Percentiles rank a stretch among this genome's conserved stretches.
Evolutionary conservation across 2,888 invertebrate species (phyloP).

Genomic region (Ectemnius continuus): DNA sequence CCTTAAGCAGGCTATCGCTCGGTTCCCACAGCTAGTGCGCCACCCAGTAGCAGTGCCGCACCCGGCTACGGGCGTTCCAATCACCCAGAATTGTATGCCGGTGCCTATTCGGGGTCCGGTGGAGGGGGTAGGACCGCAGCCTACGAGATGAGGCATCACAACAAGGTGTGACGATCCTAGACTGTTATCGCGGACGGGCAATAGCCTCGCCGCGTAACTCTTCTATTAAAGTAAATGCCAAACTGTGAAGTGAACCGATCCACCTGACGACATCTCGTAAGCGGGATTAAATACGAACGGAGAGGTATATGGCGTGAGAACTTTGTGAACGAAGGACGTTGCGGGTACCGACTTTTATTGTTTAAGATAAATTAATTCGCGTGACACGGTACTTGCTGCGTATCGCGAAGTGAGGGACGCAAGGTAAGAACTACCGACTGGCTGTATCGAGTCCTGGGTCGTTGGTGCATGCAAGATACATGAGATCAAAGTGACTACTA

Average conservation of each 20-base stretch:
- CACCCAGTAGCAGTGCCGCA: constrained; percentile 78
- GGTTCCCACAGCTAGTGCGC: constrained; percentile 78
- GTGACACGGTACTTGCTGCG: constrained; percentile 21
- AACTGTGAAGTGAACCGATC: constrained; percentile 58
- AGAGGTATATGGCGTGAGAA: constrained; percentile 17
- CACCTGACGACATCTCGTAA: constrained; percentile 37
- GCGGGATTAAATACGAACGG: constrained; percentile 32
- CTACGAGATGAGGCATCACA: constrained; percentile 87
- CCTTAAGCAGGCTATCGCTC: constrained; percentile 77
- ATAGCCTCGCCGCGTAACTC: constrained; percentile 55
- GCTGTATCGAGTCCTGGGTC: constrained; percentile 14
- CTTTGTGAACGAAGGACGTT: constrained; percentile 34
- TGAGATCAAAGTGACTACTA: no score
- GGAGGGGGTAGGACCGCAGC: constrained; percentile 79
- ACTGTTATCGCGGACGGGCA: constrained; percentile 51
- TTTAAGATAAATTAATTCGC: constrained; percentile 30
- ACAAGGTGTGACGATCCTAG: constrained; percentile 83
- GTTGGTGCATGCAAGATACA: no score
- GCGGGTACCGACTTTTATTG: constrained; percentile 42
- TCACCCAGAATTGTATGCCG: constrained; percentile 84
- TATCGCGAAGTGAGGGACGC: constrained; percentile 34
- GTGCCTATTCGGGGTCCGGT: constrained; percentile 82
- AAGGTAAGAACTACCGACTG: constrained; percentile 33
- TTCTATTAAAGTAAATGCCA: constrained; percentile 54
- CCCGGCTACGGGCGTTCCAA: constrained; percentile 79